Base-by-base conservation (phyloP, 2,888 invertebrate genomes). In the Endotricha flammealis region DNA sequence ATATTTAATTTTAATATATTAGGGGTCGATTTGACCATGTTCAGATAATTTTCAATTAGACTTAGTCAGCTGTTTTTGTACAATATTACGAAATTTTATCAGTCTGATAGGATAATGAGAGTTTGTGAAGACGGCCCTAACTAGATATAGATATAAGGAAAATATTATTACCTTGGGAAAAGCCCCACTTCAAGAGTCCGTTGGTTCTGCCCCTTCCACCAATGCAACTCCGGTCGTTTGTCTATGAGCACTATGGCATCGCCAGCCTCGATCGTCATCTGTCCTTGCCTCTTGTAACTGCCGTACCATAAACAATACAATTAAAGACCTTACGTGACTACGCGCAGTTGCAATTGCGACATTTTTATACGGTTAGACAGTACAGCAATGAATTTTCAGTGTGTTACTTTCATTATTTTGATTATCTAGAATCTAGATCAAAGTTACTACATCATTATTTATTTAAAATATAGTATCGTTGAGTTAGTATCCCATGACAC, bases 151-250 rank as follows among this genome's bases (percentile, higher is more conserved):
- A n/a, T n/a, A n/a, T n/a, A n/a, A n/a, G n/a, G n/a, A n/a, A n/a
- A n/a, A n/a, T 23, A 32, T 17, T 31, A 13, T 42, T 68, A 90
- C 82, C 95, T 90, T 0, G 98, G 98, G 75, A 99, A 97, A 14
- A 92, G 75, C 5, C 96, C 98, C 34, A 99, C 92, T 59, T 95
- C 92, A 49, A 93, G 93, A 0, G 96, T 95, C 40, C 95, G 88
- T 68, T 95, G 94, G 74, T 96, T 97, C 77, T 99, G 99, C 1
- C 98, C 99, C 73, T 95, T 96, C 95, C 98, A 98, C 91, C 96
- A 95, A 63, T 95, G 96, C 44, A 95, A 87, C 52, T 98, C 97
- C 0, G 95, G 90, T 32, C 93, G 87, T 16, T 95, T 96, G 65
- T 98, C 97, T 47, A 98, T 93, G 27, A 98, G 91, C 6, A 94